These are phyloP conservation scores for Eleutherodactylus coqui DNA, from an alignment of 2,797 vertebrate species.

Conservation along the genomic window DNA sequence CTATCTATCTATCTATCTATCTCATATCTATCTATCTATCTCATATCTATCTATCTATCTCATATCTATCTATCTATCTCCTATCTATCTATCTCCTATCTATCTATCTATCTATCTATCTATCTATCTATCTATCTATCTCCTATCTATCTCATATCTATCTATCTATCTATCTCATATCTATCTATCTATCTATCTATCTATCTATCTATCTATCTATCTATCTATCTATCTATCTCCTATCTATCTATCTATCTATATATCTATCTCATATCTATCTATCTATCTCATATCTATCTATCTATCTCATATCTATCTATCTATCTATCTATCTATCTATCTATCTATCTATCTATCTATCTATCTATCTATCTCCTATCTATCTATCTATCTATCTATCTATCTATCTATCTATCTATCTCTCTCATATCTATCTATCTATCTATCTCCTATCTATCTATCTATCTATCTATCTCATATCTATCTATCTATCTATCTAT, in stretches of 20 bases:
- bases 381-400: too few relatives aligned
- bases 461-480: neutral
- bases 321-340: neutral
- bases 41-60: too few relatives aligned
- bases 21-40: neutral
- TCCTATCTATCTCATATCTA: neutral
- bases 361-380: too few relatives aligned
- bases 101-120: neutral
- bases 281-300: neutral
- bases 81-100: neutral
- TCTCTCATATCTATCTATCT: neutral
- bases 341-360: neutral
- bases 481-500: too few relatives aligned
- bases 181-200: conserved; percentile 22
- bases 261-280: neutral
- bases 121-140: neutral
- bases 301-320: neutral
- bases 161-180: neutral
- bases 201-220: conserved; percentile 9
- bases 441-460: neutral
- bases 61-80: neutral
- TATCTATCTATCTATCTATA: conserved; percentile 5
- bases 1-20: neutral
- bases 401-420: neutral
- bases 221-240: neutral